Evolutionary conservation across 2,888 invertebrate species (phyloP), one percentile per base, ranked within the genome.

Genomic region (Ametastegia equiseti): DNA sequence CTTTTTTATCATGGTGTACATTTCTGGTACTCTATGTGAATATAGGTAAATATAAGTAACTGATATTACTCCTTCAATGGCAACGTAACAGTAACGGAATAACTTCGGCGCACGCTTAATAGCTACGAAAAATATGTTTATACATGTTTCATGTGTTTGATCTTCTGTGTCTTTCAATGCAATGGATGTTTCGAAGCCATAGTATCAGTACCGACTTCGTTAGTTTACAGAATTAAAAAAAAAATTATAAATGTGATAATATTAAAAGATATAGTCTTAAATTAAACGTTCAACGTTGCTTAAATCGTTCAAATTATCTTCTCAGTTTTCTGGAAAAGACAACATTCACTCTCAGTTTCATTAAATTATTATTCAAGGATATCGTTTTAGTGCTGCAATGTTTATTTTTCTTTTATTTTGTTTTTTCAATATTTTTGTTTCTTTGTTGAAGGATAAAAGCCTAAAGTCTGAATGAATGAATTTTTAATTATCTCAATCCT

Each of bases 241-340:
- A 47, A 27, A 45, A 45, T 39, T 73, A 50, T 83, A n/a, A 65
- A 50, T 79, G 60, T 83, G 81, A 71, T 80, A 81, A 82, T 0
- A 13, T 47, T 71, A 27, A 13, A 47, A 30, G 6, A 30, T 45
- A 36, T 71, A 23, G 47, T 33, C 71, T 30, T 42, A n/a, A 71
- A n/a, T 71, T 13, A 27, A 71, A 71, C 71, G 15, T 71, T 42
- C 36, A 54, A 75, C 30, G 54, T 54, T 54, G 36, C 5, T 36
- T 54, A 15, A 54, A 75, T 33, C 50, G 19, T 75, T 75, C 50
- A 54, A 19, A 54, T 33, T 85, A 57, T 80, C 89, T 85, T 71
- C 89, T 84, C 27, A 89, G 60, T 83, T 89, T 89, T 36, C 88
- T 88, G 81, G 42, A 85, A 86, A 80, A 80, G 54, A 75, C 33